Evolutionary conservation across 2,888 invertebrate species (phyloP).

Genomic region (Diplolepis rosae): DNA sequence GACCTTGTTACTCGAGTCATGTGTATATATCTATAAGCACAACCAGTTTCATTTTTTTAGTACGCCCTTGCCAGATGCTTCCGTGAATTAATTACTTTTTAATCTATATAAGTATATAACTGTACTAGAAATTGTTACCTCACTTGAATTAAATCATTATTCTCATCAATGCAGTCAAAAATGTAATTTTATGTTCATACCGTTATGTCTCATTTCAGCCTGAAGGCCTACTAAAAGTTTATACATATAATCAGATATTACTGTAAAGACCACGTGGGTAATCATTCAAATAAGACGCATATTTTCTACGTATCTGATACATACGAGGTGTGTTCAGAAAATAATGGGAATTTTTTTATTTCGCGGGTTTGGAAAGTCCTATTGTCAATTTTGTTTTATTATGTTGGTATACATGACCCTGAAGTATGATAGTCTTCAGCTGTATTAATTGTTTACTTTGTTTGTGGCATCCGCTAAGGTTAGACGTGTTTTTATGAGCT

Average conservation of each 20-base stretch:
- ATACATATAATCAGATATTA: neutral
- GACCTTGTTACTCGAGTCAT: neutral
- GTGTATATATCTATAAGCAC: neutral
- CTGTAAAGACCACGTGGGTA: neutral
- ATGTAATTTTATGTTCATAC: neutral
- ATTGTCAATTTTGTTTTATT: too few species aligned
- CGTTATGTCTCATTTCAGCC: neutral
- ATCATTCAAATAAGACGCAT: neutral
- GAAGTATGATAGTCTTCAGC: too few species aligned
- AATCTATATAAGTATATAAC: neutral
- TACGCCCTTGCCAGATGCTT: neutral
- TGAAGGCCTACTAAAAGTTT: neutral
- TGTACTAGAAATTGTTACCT: neutral
- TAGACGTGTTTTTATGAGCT: too few species aligned
- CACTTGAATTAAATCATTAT: neutral
- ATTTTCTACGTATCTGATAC: neutral
- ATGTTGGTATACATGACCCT: too few species aligned
- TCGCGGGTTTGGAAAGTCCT: too few species aligned
- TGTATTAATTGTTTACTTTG: too few species aligned
- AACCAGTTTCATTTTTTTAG: neutral
- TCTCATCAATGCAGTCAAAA: neutral
- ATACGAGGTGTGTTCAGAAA: too few species aligned
- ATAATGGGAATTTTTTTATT: too few species aligned
- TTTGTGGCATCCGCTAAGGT: too few species aligned
- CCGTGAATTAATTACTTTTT: neutral